phyloP scores from a whole-genome alignment of 2,113 vertebrate genomes.

The Echinops telfairi region DNA sequence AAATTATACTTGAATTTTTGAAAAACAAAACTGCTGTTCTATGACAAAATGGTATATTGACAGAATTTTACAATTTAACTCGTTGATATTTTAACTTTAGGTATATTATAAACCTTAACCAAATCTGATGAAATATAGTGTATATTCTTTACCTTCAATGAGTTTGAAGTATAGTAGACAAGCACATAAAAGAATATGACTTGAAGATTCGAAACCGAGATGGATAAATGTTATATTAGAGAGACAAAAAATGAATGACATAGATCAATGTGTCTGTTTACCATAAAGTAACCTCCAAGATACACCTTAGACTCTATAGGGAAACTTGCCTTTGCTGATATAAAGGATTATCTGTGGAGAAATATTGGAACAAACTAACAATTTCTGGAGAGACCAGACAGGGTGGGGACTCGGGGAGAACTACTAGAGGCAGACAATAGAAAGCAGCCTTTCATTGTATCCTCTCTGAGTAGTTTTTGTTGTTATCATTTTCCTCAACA shows the following conservation, averaged over 20 bases:
- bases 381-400: background rate
- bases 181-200: rapidly evolving
- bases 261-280: background rate
- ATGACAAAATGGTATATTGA: background rate
- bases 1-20: background rate
- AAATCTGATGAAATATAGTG: background rate
- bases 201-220: background rate
- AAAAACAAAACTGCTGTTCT: background rate
- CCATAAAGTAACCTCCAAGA: background rate
- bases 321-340: background rate
- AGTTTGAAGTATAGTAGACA: background rate
- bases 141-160: background rate
- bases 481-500: background rate
- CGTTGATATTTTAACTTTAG: background rate
- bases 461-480: background rate
- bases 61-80: background rate
- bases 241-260: background rate
- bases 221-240: background rate
- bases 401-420: too few species aligned
- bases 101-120: background rate
- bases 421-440: too few species aligned
- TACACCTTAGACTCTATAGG: background rate
- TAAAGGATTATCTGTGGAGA: background rate
- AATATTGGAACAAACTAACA: background rate
- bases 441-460: background rate